Percentiles rank a stretch among this genome's conserved stretches.
These are phyloP conservation scores for Centrocercus urophasianus DNA, from an alignment of 2,113 vertebrate genomes.

Conservation along the genomic window DNA sequence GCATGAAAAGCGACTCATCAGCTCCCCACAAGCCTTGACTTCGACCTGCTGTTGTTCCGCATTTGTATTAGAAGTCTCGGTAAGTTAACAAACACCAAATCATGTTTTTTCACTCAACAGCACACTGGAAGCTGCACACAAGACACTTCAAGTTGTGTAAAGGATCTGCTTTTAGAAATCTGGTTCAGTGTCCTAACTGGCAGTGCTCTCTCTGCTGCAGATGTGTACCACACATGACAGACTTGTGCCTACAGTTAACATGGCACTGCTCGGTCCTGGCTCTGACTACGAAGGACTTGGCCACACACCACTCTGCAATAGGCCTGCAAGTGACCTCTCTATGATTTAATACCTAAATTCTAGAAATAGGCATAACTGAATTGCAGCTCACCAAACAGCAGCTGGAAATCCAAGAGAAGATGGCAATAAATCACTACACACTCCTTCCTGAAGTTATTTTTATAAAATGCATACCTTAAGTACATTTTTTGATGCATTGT, in stretches of 20 bases:
- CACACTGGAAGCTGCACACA: background rate
- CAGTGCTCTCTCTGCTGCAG: background rate
- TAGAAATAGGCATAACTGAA: background rate
- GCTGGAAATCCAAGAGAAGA: background rate
- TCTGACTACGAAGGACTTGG: background rate
- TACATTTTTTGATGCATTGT: background rate
- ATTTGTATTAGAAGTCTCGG: background rate
- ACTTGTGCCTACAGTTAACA: background rate
- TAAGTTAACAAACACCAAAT: background rate
- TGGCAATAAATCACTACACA: background rate
- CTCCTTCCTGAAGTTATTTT: background rate
- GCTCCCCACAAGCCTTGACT: background rate
- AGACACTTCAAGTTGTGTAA: background rate
- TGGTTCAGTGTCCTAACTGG: background rate
- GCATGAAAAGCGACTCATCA: background rate
- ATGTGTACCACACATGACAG: fast-evolving
- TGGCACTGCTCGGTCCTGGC: background rate
- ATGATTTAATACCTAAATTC: background rate
- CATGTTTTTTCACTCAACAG: background rate
- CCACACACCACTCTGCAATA: background rate
- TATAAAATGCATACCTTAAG: background rate
- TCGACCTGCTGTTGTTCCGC: background rate
- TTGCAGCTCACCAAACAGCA: background rate
- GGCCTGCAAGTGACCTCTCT: background rate
- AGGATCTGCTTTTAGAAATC: background rate